Evolutionary conservation across 2,113 vertebrate genomes (phyloP), one percentile per base, ranked within the genome.

Genomic region (Eptesicus fuscus): DNA sequence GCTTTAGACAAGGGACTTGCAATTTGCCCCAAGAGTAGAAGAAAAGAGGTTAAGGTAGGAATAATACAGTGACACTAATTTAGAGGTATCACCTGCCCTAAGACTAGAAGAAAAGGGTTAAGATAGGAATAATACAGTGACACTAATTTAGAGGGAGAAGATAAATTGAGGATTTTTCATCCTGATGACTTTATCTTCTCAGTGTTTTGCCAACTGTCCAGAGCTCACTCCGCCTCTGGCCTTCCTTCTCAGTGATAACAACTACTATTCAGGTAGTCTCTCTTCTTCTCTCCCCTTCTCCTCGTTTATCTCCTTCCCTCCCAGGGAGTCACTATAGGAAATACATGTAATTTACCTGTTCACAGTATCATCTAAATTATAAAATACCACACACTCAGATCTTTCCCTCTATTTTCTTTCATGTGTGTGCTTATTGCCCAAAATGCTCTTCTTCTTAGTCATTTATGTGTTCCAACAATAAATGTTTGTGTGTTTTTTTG

Each of bases 321-420:
- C 22, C 74, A 79, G 40, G 51, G 63, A 56, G 37, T 91, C 20
- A 59, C 42, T 73, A 0, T 91, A 69, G 61, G 91, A 73, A 78
- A 88, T 82, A 56, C 44, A 86, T 92, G 53, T 86, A 92, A 69
- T 95, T 73, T 93, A 92, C 22, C 42, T 94, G 67, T 79, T 65
- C 44, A 82, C 25, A 88, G 30, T 93, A 65, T 95, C 53, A 69
- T 92, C 61, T 91, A 53, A 94, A 73, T 85, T 88, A 76, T 67
- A 84, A 92, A 94, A 74, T 76, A 42, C 22, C 23, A 61, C 18
- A 61, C 49, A 76, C 30, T 86, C 42, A 51, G 11, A 53, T 79
- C 56, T 93, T 4, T 25, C 35, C 40, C 23, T 73, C 71, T 63
- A 0, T 86, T 83, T 84, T 63, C 77, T 95, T 95, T 92, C 63